A percentile compares a stretch with the other conserved stretches of the same genome.
Conservation (phyloP, 2,888 invertebrate genomes). For the Mimachlamys varia region DNA sequence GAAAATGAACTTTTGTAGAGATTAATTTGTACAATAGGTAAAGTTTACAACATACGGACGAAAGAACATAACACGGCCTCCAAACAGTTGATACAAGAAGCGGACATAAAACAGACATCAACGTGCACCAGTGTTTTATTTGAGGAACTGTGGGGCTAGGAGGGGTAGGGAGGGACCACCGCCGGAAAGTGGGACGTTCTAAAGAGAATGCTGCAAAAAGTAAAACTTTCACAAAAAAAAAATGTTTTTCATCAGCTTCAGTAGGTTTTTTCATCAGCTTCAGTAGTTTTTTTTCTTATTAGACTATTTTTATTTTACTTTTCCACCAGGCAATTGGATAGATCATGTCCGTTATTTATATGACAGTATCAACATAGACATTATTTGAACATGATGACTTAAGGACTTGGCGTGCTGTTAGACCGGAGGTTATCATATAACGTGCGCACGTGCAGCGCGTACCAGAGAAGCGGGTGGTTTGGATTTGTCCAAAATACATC, state of each 20-base stretch:
- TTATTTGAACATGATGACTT: not conserved
- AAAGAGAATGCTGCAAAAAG: not conserved
- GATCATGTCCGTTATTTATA: not conserved
- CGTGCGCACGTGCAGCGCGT: not conserved
- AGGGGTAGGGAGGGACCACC: not conserved
- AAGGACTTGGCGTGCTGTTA: not conserved
- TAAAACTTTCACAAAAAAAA: too few relatives aligned
- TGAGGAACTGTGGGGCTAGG: not conserved
- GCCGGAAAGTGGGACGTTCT: not conserved
- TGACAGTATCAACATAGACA: not conserved
- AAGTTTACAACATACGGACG: not conserved
- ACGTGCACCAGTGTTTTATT: not conserved
- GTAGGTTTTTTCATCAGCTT: not conserved
- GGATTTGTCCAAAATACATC: not conserved
- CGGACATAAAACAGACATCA: not conserved
- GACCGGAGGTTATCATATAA: not conserved
- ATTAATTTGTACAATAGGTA: not conserved
- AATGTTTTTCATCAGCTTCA: not conserved
- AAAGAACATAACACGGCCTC: not conserved
- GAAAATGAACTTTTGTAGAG: not conserved
- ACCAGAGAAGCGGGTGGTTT: not conserved
- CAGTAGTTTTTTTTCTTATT: not conserved
- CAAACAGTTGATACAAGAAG: not conserved
- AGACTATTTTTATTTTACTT: not conserved
- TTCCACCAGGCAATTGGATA: not conserved